Evolutionary conservation across 2,113 vertebrate species (phyloP).

Genomic region (Notothenia coriiceps): DNA sequence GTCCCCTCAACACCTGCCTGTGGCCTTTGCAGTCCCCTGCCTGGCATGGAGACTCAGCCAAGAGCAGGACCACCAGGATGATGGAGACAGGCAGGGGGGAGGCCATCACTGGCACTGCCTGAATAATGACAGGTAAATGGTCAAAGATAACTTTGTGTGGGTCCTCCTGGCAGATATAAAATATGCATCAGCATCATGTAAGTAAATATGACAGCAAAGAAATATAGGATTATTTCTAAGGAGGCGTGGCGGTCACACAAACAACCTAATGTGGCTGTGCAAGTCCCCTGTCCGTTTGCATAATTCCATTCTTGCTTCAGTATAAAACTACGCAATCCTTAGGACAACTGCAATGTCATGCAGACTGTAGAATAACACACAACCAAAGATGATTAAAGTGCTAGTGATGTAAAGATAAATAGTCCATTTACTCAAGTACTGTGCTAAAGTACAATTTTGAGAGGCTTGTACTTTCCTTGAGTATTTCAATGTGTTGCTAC

Average conservation of each 20-base stretch:
- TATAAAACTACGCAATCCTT: no score
- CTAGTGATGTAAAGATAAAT: no score
- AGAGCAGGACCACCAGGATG: conserved; percentile 71
- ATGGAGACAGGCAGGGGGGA: conserved; percentile 69
- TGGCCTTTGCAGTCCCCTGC: conserved; percentile 93
- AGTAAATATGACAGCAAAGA: neutral
- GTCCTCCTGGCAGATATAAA: neutral
- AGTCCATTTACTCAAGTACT: no score
- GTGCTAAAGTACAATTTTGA: no score
- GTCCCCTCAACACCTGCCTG: conserved; percentile 88
- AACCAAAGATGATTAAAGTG: neutral
- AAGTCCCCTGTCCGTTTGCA: neutral
- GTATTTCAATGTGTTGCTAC: no score
- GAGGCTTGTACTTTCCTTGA: no score
- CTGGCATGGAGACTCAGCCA: conserved; percentile 53
- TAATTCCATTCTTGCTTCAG: neutral
- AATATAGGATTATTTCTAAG: neutral
- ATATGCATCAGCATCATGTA: neutral
- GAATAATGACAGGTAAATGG: neutral
- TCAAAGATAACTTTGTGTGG: neutral
- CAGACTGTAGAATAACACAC: neutral
- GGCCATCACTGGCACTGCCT: conserved; percentile 80
- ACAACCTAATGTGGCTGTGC: neutral
- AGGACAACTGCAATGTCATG: neutral
- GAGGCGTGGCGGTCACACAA: neutral